phyloP scores from a whole-genome alignment of 2,888 invertebrate species.

The Hedychridium roseum region DNA sequence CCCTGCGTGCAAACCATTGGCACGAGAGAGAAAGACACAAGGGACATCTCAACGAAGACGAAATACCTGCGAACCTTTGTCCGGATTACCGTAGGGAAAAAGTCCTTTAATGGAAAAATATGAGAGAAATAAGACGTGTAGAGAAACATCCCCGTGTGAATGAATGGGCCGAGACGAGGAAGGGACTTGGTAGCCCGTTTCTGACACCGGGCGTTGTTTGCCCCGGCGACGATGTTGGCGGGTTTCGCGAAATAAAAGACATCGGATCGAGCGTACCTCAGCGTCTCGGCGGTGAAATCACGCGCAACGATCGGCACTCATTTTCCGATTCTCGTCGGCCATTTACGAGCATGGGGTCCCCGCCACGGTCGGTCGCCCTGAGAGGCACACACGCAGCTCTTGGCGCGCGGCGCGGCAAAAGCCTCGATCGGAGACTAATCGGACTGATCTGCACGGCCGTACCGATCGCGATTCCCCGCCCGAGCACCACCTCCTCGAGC shows the following conservation, averaged over 20 bases:
- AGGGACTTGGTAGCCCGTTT: slow-evolving; percentile 3
- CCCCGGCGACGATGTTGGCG: slow-evolving; percentile 29
- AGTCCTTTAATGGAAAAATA: neutral
- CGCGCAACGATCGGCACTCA: slow-evolving; percentile 41
- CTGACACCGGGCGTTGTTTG: slow-evolving; percentile 33
- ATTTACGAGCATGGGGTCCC: slow-evolving; percentile 52
- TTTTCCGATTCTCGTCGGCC: slow-evolving; percentile 50
- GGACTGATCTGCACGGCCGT: slow-evolving; percentile 17
- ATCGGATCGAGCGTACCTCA: slow-evolving; percentile 37
- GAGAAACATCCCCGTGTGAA: neutral
- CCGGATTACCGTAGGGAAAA: slow-evolving; percentile 4
- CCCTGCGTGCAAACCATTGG: slow-evolving; percentile 31
- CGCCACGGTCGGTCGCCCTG: slow-evolving; percentile 43
- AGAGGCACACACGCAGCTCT: slow-evolving; percentile 31
- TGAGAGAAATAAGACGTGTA: neutral
- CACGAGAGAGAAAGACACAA: slow-evolving; percentile 20
- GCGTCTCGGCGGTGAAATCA: slow-evolving; percentile 40
- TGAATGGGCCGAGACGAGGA: neutral
- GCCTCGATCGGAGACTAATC: neutral
- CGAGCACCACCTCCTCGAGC: slow-evolving; percentile 35
- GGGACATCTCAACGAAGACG: slow-evolving; percentile 5
- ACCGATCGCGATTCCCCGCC: slow-evolving; percentile 31
- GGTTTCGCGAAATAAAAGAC: slow-evolving; percentile 10
- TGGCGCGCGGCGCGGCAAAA: slow-evolving; percentile 23
- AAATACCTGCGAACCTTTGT: neutral